Base-by-base conservation (phyloP, 2,113 vertebrate genomes). In the Pantherophis guttatus region DNA sequence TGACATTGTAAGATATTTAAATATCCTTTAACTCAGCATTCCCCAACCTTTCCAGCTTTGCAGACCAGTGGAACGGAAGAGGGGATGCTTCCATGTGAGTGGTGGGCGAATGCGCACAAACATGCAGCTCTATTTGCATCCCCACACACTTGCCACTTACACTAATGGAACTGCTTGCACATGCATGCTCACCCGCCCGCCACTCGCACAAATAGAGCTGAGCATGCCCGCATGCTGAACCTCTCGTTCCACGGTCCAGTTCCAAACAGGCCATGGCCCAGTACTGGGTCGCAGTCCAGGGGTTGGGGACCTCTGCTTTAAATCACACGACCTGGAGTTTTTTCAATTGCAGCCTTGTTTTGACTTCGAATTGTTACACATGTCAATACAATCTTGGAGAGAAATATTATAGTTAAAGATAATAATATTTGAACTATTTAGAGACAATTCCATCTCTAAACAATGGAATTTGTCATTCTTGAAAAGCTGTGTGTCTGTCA, bases 221-320 rank as follows among this genome's bases (percentile, higher is more conserved):
- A 1, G 13, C 5, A 6, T 7, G 29, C 13, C 13, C 0, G 2
- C 13, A 70, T 0, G 12, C 29, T 7, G 4, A n/a, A 70, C 29
- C 0, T 5, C 5, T 2, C 0, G 3, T 65, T 65, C 26, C 0
- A 11, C 3, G 1, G 26, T 11, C 62, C 3, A 0, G 26, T 65
- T n/a, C 29, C 29, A 65, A 65, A n/a, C 29, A n/a, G 29, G 29
- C 65, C 6, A 15, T 0, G 12, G 29, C 29, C 12, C 26, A 15
- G 12, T 70, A n/a, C 4, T n/a, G 62, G 5, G 13, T 33, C 1
- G 1, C 1, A 1, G 1, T 12, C 62, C 12, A 12, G 65, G 12
- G 65, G 2, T 65, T 70, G 62, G 4, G 11, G 62, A 11, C 26
- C 29, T 12, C 10, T 70, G 26, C 29, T 70, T 70, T 70, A n/a